Percentiles rank a stretch among this genome's conserved stretches.
Evolutionary conservation across 2,888 invertebrate genomes (phyloP).

Genomic region (Lasioglossum lativentre): DNA sequence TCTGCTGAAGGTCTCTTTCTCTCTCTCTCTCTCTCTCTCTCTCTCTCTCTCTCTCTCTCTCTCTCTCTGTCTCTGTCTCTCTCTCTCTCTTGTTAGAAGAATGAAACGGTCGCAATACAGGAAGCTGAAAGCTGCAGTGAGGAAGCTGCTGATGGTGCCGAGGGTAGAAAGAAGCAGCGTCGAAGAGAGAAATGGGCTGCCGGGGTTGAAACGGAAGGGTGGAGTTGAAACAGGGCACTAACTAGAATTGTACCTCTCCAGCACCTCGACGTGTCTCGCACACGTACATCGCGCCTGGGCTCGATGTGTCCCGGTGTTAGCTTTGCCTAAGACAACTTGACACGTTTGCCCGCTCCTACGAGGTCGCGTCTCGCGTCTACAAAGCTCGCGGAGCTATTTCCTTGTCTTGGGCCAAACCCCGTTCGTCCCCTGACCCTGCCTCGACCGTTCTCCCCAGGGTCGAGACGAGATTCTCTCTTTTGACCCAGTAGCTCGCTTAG

Average conservation of each 20-base stretch:
- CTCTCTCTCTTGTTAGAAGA: constrained; percentile 30
- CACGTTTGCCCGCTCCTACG: constrained; percentile 74
- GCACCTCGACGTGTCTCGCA: constrained; percentile 63
- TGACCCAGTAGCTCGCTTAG: constrained; percentile 48
- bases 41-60: too few species aligned
- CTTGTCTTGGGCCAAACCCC: constrained; percentile 36
- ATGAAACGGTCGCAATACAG: constrained; percentile 42
- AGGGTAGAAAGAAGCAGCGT: constrained; percentile 22
- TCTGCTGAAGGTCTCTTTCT: background rate
- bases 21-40: constrained; percentile 11
- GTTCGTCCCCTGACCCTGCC: constrained; percentile 23
- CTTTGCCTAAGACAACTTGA: constrained; percentile 80
- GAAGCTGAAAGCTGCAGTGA: background rate
- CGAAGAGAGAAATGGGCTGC: background rate
- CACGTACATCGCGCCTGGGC: constrained; percentile 24
- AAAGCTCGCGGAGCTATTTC: constrained; percentile 65
- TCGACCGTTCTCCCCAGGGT: constrained; percentile 35
- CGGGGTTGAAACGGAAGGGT: constrained; percentile 31
- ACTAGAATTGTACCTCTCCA: constrained; percentile 76
- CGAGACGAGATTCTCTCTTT: constrained; percentile 46
- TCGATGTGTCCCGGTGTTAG: constrained; percentile 67
- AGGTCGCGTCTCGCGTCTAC: constrained; percentile 55
- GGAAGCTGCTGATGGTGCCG: constrained; percentile 17
- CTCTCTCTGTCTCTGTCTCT: constrained; percentile 3
- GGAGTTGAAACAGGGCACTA: constrained; percentile 68